Conservation (phyloP, 1,140 invertebrate genomes). For the Phocides pigmalion region DNA sequence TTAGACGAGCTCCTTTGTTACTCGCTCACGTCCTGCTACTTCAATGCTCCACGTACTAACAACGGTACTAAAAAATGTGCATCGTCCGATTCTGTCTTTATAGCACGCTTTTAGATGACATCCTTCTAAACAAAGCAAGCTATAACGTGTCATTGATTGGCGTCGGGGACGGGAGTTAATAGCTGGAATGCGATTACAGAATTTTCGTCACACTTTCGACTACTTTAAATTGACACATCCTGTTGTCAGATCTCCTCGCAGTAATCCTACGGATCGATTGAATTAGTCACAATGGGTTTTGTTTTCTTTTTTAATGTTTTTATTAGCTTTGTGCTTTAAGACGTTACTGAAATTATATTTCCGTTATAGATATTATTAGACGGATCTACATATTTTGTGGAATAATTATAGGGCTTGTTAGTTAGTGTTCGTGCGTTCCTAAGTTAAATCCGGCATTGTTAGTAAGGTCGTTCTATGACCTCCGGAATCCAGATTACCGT, state of each 20-base stretch:
- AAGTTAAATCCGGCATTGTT: conserved; percentile 45
- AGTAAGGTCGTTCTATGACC: conserved; percentile 50
- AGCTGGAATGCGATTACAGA: conserved; percentile 40
- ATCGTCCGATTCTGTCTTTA: conserved; percentile 41
- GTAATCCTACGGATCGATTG: conserved; percentile 62
- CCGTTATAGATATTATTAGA: conserved; percentile 33
- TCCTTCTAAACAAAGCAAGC: conserved; percentile 36
- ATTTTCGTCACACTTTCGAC: conserved; percentile 50
- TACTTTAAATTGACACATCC: conserved; percentile 77
- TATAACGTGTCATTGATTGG: conserved; percentile 25
- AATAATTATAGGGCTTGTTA: not conserved
- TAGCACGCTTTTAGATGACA: conserved; percentile 26
- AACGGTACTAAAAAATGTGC: conserved; percentile 30
- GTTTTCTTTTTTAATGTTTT: conserved; percentile 45
- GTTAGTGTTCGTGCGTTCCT: conserved; percentile 1
- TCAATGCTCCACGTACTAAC: conserved; percentile 44
- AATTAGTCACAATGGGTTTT: conserved; percentile 57
- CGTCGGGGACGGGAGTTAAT: conserved; percentile 40
- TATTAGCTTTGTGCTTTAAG: conserved; percentile 31
- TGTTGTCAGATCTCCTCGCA: conserved; percentile 69
- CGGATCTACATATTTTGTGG: conserved; percentile 17
- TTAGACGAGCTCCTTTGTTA: conserved; percentile 79
- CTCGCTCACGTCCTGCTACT: conserved; percentile 71
- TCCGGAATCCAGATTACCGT: conserved; percentile 14
- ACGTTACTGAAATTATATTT: conserved; percentile 41